A percentile compares a stretch with the other conserved stretches of the same genome.
phyloP scores from a whole-genome alignment of 2,888 invertebrate genomes.

The Eupsilia transversa region DNA sequence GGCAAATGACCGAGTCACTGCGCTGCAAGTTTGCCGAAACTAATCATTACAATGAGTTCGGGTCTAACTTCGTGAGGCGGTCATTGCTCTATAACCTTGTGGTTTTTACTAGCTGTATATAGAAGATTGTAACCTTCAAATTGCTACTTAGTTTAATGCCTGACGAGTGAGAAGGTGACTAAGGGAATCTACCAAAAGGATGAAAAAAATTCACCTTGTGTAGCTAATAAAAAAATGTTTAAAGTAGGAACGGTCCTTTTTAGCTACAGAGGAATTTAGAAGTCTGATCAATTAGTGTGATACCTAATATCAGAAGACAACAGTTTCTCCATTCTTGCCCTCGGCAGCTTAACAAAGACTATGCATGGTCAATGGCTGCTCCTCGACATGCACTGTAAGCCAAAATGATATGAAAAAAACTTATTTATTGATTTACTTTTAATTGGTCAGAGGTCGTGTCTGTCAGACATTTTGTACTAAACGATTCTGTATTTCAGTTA shows the following conservation, averaged over 20 bases:
- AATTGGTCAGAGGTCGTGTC: neutral
- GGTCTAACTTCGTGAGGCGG: slow-evolving; percentile 34
- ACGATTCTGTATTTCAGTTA: no score
- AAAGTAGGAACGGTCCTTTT: neutral
- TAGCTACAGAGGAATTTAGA: neutral
- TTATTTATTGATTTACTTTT: no score
- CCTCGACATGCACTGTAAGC: no score
- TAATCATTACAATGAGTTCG: slow-evolving; percentile 44
- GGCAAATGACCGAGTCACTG: slow-evolving; percentile 44
- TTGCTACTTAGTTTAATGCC: slow-evolving; percentile 8
- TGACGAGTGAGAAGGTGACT: neutral
- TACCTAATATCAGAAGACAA: neutral
- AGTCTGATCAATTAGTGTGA: neutral
- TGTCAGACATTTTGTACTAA: neutral
- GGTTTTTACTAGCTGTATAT: slow-evolving; percentile 47
- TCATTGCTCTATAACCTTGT: slow-evolving; percentile 62
- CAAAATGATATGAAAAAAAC: no score
- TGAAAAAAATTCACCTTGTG: neutral
- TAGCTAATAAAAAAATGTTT: neutral
- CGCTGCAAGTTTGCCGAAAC: slow-evolving; percentile 31
- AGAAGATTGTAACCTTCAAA: slow-evolving; percentile 17
- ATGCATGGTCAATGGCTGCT: no score
- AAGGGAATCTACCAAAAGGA: neutral
- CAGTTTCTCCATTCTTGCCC: neutral
- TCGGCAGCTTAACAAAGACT: neutral